A percentile compares a stretch with the other conserved stretches of the same genome.
Conservation (phyloP, 1,140 invertebrate genomes). For the Panagrolaimus sp. region DNA sequence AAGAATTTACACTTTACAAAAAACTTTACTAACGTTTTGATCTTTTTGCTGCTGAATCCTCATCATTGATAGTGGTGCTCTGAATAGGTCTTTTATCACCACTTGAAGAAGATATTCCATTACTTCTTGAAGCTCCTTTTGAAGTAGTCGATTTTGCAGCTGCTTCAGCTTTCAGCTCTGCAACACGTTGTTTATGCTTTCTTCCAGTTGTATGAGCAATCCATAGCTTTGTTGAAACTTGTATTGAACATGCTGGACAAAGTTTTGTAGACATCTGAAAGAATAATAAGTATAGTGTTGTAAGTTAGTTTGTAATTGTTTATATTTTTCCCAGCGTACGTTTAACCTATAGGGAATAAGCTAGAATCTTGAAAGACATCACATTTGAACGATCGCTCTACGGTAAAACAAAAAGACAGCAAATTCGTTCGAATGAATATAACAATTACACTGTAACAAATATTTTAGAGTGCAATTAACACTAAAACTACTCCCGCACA, state of each 20-base stretch:
- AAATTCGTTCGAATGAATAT: no score
- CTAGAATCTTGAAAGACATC: no score
- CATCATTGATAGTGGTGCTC: background rate
- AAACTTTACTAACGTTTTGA: background rate
- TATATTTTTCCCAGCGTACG: no score
- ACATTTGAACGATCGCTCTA: no score
- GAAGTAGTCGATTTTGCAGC: background rate
- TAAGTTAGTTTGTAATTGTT: no score
- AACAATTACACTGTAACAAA: no score
- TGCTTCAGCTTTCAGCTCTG: background rate
- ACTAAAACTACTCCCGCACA: no score
- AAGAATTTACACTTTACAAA: background rate
- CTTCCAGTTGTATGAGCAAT: background rate
- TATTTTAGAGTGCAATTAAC: no score
- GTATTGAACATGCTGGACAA: background rate
- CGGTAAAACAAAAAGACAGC: no score
- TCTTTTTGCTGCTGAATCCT: background rate
- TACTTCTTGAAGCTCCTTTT: background rate
- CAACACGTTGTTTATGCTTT: background rate
- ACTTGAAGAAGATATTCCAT: background rate
- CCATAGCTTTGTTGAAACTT: background rate
- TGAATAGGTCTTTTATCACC: background rate
- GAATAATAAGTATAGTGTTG: background rate
- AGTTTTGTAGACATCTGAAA: constrained; percentile 6
- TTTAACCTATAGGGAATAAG: no score